phyloP scores from a whole-genome alignment of 2,113 vertebrate genomes.

The Hypocryptadius cinnamomeus region DNA sequence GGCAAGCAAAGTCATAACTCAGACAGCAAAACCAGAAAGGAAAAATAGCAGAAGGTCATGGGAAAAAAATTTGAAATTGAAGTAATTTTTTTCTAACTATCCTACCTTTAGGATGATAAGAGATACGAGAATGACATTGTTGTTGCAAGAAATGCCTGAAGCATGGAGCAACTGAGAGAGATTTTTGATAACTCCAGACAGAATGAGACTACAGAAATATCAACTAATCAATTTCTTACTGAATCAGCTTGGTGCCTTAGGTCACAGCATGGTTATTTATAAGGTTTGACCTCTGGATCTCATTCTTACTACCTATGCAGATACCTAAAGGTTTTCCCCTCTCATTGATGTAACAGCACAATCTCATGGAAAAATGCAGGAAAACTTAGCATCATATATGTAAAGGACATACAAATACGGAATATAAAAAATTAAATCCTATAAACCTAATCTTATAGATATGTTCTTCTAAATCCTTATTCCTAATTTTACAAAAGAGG shows the following conservation, averaged over 20 bases:
- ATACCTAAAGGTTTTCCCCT: not conserved
- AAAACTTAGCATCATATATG: not conserved
- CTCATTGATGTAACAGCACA: not conserved
- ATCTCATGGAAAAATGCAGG: not conserved
- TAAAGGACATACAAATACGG: not conserved
- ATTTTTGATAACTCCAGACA: slow-evolving; percentile 2
- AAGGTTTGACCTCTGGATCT: not conserved
- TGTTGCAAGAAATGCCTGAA: not conserved
- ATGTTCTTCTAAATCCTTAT: not conserved
- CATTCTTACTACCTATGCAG: not conserved
- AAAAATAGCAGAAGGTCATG: not conserved
- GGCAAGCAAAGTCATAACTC: not conserved
- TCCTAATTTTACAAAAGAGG: not conserved
- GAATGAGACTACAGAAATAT: slow-evolving; percentile 12
- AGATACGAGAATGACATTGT: not conserved
- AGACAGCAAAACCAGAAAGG: not conserved
- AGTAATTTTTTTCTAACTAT: not conserved
- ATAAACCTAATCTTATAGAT: not conserved
- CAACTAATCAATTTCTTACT: slow-evolving; percentile 8
- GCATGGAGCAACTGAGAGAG: not conserved
- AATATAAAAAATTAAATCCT: not conserved
- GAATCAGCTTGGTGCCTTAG: not conserved
- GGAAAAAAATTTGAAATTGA: not conserved
- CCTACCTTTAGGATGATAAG: not conserved
- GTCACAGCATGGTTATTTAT: not conserved